phyloP scores from a whole-genome alignment of 1,140 invertebrate genomes.

The Andrena cerasifolii region DNA sequence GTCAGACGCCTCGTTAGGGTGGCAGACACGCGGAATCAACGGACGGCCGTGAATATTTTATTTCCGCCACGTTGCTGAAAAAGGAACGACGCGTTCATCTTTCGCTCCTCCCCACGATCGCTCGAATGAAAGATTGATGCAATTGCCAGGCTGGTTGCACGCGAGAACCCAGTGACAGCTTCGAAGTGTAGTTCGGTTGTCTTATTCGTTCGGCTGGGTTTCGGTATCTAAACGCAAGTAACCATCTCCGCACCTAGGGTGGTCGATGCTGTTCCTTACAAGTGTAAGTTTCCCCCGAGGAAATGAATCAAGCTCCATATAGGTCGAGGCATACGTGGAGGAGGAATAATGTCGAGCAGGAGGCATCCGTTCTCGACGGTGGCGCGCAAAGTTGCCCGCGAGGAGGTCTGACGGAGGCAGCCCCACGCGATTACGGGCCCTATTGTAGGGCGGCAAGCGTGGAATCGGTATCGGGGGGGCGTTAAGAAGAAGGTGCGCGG shows the following conservation, averaged over 20 bases:
- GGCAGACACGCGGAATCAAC: constrained; percentile 6
- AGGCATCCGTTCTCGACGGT: too few relatives aligned
- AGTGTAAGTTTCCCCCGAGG: too few relatives aligned
- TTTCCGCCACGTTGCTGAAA: neutral
- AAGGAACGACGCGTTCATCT: neutral
- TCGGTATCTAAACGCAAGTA: too few relatives aligned
- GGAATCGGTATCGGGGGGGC: constrained; percentile 36
- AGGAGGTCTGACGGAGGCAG: constrained; percentile 40
- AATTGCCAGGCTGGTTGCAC: neutral
- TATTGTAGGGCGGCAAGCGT: constrained; percentile 7
- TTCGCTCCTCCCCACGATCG: neutral
- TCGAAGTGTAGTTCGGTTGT: too few relatives aligned
- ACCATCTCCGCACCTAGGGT: too few relatives aligned
- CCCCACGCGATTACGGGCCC: neutral
- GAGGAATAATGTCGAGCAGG: too few relatives aligned
- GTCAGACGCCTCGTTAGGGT: constrained; percentile 36
- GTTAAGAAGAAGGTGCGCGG: constrained; percentile 48
- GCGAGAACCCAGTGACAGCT: neutral
- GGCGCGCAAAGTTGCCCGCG: constrained; percentile 6
- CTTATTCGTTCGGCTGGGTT: too few relatives aligned
- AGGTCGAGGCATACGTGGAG: neutral
- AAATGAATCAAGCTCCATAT: too few relatives aligned
- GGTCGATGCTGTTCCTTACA: too few relatives aligned
- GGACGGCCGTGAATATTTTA: constrained; percentile 28
- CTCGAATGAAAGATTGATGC: neutral